These are phyloP conservation scores for Styela plicata DNA, from an alignment of 23 tunicate species.

Conservation along the genomic window DNA sequence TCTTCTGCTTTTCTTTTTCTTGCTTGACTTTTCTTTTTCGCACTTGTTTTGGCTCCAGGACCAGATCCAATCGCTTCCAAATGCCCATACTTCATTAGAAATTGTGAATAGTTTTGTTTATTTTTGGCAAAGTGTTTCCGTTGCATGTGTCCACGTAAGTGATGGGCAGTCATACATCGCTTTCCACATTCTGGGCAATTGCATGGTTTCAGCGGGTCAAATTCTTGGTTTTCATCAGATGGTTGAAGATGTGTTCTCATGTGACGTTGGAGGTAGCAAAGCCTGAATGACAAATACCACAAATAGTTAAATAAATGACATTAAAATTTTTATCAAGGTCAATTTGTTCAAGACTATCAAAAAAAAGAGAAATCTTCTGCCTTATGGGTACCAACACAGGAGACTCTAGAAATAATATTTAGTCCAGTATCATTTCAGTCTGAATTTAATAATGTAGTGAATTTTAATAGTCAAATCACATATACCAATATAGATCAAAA, in stretches of 20 bases:
- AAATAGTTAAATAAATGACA: no score
- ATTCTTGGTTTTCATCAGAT: slow-evolving; percentile 27
- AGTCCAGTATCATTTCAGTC: no score
- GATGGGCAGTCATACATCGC: slow-evolving; percentile 68
- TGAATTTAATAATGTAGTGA: no score
- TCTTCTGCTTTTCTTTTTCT: background rate
- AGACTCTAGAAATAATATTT: no score
- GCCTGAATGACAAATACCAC: no score
- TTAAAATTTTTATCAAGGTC: no score
- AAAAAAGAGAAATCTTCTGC: no score
- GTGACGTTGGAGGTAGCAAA: slow-evolving; percentile 92
- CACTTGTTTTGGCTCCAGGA: slow-evolving; percentile 2
- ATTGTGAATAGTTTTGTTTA: slow-evolving; percentile 42
- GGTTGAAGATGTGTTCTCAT: slow-evolving; percentile 72
- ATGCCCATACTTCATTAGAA: slow-evolving; percentile 57
- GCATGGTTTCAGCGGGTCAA: slow-evolving; percentile 51
- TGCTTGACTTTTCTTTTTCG: background rate
- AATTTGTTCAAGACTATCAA: no score
- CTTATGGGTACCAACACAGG: no score
- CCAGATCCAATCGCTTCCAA: slow-evolving; percentile 35
- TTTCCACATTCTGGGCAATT: slow-evolving; percentile 90
- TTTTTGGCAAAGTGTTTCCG: slow-evolving; percentile 84
- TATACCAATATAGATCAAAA: no score
- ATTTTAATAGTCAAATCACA: no score
- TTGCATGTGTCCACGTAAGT: slow-evolving; percentile 84